Percentiles rank a stretch among this genome's conserved stretches.
Conservation (phyloP, 2,113 vertebrate species). For the Lamprotornis superbus region DNA sequence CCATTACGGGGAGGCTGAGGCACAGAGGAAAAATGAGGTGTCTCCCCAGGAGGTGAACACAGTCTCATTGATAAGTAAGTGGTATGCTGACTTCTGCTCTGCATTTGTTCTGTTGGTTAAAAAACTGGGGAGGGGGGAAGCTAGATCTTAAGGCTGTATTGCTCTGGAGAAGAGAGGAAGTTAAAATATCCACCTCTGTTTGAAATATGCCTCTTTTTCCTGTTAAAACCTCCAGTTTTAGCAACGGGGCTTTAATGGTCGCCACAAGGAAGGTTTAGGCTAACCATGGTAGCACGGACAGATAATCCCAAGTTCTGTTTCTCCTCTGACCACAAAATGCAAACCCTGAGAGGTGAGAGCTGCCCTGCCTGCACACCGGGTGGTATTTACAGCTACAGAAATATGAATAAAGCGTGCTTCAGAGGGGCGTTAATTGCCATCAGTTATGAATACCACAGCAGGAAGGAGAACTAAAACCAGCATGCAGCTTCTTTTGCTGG, state of each 20-base stretch:
- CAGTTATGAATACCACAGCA: slow-evolving; percentile 44
- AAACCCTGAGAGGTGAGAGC: neutral
- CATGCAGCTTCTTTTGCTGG: neutral
- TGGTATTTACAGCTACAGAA: slow-evolving; percentile 1
- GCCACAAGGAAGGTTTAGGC: neutral
- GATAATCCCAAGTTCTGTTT: neutral
- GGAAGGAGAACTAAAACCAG: slow-evolving; percentile 59
- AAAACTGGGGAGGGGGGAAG: rapidly evolving
- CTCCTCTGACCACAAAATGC: neutral
- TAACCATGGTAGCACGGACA: neutral
- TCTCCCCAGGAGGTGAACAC: neutral
- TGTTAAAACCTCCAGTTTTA: neutral
- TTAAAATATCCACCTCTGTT: neutral
- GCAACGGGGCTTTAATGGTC: neutral
- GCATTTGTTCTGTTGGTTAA: neutral
- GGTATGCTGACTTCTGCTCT: neutral
- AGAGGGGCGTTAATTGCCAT: neutral
- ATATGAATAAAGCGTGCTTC: neutral
- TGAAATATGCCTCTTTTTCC: neutral
- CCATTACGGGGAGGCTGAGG: neutral
- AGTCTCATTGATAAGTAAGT: neutral
- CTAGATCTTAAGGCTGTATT: neutral
- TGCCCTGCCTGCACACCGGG: neutral
- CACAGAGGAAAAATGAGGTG: neutral
- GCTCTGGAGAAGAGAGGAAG: neutral